Conservation (phyloP, 2,888 invertebrate genomes). For the Thymelicus lineola region DNA sequence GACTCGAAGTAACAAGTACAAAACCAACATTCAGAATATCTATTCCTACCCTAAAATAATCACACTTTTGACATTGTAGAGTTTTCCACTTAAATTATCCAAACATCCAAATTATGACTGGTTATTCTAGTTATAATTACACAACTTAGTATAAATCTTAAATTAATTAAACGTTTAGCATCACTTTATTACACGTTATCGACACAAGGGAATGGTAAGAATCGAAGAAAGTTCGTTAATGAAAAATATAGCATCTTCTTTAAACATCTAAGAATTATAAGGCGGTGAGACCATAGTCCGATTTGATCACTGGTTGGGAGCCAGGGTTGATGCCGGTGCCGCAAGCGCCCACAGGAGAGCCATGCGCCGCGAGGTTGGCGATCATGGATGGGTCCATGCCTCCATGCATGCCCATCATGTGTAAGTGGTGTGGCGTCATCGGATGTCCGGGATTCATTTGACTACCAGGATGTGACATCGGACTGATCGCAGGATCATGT, state of each 20-base stretch:
- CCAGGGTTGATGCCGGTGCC: constrained; percentile 72
- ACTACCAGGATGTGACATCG: constrained; percentile 76
- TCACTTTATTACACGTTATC: constrained; percentile 80
- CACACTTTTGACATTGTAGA: constrained; percentile 85
- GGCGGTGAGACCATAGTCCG: constrained; percentile 95
- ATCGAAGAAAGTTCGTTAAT: constrained; percentile 69
- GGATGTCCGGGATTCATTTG: constrained; percentile 82
- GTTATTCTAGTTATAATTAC: constrained; percentile 74
- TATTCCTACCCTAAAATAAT: constrained; percentile 79
- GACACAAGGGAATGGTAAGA: constrained; percentile 82
- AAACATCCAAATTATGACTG: constrained; percentile 81
- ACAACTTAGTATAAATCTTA: constrained; percentile 70
- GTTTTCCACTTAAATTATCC: constrained; percentile 77
- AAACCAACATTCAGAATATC: constrained; percentile 71
- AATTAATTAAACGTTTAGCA: constrained; percentile 64
- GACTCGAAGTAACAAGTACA: constrained; percentile 76
- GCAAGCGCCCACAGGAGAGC: constrained; percentile 83
- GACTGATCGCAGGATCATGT: constrained; percentile 81
- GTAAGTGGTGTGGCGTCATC: constrained; percentile 81
- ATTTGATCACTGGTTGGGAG: constrained; percentile 89
- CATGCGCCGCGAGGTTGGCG: constrained; percentile 79
- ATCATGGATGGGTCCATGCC: constrained; percentile 81
- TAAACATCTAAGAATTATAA: constrained; percentile 81
- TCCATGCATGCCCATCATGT: constrained; percentile 79
- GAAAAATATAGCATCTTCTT: constrained; percentile 77